Conservation (phyloP, 2,113 vertebrate species). For the Macroglossus sobrinus region DNA sequence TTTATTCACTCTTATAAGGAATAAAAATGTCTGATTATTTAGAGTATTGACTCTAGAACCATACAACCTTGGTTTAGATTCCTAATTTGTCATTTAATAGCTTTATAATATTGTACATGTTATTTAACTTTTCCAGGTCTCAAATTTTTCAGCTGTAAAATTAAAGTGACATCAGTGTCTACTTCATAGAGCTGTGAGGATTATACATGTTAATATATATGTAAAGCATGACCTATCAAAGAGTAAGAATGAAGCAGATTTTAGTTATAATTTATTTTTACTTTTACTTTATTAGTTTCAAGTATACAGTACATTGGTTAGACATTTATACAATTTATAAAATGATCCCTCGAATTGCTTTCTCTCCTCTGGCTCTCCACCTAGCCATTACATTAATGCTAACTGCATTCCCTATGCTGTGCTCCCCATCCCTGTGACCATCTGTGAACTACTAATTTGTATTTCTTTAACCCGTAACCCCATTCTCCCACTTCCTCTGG, state of each 20-base stretch:
- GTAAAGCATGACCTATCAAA: neutral
- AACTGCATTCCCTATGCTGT: no score
- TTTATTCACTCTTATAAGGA: neutral
- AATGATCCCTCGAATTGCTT: no score
- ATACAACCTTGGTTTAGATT: neutral
- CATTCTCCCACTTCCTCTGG: no score
- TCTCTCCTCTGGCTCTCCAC: no score
- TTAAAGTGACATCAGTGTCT: neutral
- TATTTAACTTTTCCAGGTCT: neutral
- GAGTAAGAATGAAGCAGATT: neutral
- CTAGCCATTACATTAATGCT: no score
- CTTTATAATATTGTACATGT: neutral
- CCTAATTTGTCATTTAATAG: neutral
- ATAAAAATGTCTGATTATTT: neutral
- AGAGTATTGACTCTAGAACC: neutral
- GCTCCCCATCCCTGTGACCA: no score
- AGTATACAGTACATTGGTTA: no score
- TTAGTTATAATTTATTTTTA: neutral
- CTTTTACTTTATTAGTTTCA: no score
- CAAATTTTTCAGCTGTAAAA: neutral
- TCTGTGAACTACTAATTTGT: no score
- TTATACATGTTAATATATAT: neutral
- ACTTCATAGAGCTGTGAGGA: neutral
- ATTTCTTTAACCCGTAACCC: no score
- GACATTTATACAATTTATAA: no score